phyloP scores from a whole-genome alignment of 1,140 invertebrate species.

The Chelonus insularis region DNA sequence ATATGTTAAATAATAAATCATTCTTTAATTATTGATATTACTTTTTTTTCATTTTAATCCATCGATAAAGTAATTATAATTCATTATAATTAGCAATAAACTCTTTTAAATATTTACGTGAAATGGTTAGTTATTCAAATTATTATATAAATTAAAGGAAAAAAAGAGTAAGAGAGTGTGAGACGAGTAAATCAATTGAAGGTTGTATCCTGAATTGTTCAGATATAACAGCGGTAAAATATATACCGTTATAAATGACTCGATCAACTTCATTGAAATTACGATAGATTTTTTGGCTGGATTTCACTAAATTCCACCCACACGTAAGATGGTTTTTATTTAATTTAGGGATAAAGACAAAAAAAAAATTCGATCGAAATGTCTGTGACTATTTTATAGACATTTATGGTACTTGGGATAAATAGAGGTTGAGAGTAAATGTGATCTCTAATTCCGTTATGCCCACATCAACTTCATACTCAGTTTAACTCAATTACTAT shows the following conservation, averaged over 20 bases:
- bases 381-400: constrained; percentile 6
- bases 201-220: constrained; percentile 15
- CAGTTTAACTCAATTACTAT: constrained; percentile 24
- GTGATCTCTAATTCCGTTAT: constrained; percentile 29
- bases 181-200: constrained; percentile 21
- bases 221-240: constrained; percentile 23
- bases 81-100: too few relatives aligned
- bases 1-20: too few relatives aligned
- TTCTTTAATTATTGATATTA: too few relatives aligned
- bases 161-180: too few relatives aligned
- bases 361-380: constrained; percentile 1
- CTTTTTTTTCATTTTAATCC: too few relatives aligned
- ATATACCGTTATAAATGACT: constrained; percentile 27
- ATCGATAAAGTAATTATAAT: too few relatives aligned
- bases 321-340: neutral
- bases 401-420: constrained; percentile 26
- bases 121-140: neutral
- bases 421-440: constrained; percentile 25
- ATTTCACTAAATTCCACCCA: constrained; percentile 21
- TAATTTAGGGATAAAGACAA: neutral
- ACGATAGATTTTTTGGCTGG: constrained; percentile 15
- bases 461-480: neutral
- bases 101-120: neutral
- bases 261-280: constrained; percentile 21
- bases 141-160: neutral